A percentile compares a stretch with the other conserved stretches of the same genome.
These are phyloP conservation scores for Zeugodacus cucurbitae DNA, from an alignment of 1,140 invertebrate species.

Conservation along the genomic window DNA sequence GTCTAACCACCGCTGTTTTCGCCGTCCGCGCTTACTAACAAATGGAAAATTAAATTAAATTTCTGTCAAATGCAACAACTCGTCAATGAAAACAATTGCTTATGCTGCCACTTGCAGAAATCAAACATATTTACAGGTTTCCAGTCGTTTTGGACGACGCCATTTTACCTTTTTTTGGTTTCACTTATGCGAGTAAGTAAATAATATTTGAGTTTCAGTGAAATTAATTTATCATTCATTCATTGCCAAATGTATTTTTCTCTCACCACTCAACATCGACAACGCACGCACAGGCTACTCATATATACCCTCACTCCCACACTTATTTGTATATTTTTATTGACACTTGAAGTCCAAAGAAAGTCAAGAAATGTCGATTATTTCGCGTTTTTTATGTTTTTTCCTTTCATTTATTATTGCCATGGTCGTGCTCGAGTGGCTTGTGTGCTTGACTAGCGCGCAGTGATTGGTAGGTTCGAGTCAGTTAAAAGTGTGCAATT, in stretches of 20 bases:
- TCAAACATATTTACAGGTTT: neutral
- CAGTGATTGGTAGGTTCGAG: neutral
- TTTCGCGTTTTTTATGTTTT: neutral
- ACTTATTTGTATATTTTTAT: neutral
- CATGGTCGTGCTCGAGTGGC: neutral
- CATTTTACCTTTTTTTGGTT: neutral
- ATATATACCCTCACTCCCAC: neutral
- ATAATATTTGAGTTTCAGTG: neutral
- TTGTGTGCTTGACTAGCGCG: neutral
- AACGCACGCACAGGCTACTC: neutral
- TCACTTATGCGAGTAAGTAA: neutral
- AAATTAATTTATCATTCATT: conserved; percentile 27
- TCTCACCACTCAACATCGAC: neutral
- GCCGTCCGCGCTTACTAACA: neutral
- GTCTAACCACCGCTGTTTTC: no score
- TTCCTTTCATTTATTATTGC: neutral
- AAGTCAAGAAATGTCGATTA: neutral
- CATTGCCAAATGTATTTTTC: neutral
- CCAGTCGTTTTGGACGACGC: neutral
- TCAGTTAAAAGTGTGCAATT: no score
- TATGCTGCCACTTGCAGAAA: neutral
- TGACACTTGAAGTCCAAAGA: neutral
- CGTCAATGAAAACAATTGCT: conserved; percentile 5
- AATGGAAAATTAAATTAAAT: neutral
- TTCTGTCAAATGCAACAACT: neutral